Percentiles rank a stretch among this genome's conserved stretches.
Conservation (phyloP, 35 echinoderm and acorn worm species). For the Apostichopus californicus region DNA sequence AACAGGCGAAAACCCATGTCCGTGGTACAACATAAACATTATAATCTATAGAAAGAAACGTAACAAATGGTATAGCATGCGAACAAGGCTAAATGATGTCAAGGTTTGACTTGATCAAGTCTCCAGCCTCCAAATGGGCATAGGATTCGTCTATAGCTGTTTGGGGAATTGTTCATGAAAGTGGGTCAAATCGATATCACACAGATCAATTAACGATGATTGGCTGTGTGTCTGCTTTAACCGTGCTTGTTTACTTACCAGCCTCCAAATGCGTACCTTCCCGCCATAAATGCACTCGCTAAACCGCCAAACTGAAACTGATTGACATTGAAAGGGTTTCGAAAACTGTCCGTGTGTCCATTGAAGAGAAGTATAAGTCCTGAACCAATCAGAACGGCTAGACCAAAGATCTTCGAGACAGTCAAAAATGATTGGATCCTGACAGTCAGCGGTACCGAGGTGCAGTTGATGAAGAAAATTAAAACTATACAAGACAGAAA, state of each 20-base stretch:
- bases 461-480: slow-evolving; percentile 11
- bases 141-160: too few relatives aligned
- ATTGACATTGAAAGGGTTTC: neutral
- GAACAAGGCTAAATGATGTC: too few relatives aligned
- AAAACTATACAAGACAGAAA: neutral
- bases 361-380: neutral
- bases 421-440: slow-evolving; percentile 24
- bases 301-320: neutral
- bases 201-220: too few relatives aligned
- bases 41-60: too few relatives aligned
- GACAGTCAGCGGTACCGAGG: neutral
- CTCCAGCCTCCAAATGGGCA: too few relatives aligned
- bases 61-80: too few relatives aligned
- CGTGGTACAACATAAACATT: too few relatives aligned
- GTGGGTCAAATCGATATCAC: too few relatives aligned
- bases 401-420: neutral
- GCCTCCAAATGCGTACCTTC: slow-evolving; percentile 37
- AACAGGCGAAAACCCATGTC: too few relatives aligned
- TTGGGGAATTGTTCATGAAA: neutral
- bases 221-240: too few relatives aligned
- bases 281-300: slow-evolving; percentile 20
- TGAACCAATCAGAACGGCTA: neutral
- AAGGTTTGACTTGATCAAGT: too few relatives aligned
- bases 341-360: slow-evolving; percentile 2
- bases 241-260: neutral